phyloP scores from a whole-genome alignment of 2,797 vertebrate species.

The Hybognathus amarus region DNA sequence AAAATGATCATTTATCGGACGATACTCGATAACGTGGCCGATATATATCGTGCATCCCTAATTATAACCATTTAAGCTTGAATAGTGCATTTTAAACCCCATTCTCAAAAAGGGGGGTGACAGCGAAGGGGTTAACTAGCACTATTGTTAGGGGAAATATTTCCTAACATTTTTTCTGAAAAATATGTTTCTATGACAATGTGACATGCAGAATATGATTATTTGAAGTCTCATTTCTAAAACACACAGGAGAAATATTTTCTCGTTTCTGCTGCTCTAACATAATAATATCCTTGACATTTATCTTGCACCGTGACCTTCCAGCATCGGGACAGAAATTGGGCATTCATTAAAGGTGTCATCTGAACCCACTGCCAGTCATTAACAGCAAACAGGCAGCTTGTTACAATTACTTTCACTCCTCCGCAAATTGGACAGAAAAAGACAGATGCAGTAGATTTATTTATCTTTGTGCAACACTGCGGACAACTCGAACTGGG shows the following conservation, averaged over 20 bases:
- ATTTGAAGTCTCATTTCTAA: background rate
- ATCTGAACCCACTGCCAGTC: conserved; percentile 31
- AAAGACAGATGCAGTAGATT: conserved; percentile 5
- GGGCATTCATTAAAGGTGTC: conserved; percentile 39
- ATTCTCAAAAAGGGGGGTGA: too few relatives aligned
- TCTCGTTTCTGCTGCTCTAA: conserved; percentile 42
- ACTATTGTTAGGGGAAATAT: too few relatives aligned
- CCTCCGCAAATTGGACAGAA: conserved; percentile 23
- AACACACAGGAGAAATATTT: conserved; percentile 2
- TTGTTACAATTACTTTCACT: conserved; percentile 41
- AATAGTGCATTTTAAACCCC: too few relatives aligned
- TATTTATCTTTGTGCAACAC: background rate
- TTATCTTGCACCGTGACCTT: conserved; percentile 39
- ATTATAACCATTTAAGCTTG: too few relatives aligned
- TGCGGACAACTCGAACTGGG: background rate
- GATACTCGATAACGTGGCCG: too few relatives aligned
- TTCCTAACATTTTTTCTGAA: background rate
- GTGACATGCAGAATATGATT: background rate
- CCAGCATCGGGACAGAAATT: conserved; percentile 39
- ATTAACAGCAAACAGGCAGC: conserved; percentile 12
- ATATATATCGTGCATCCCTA: too few relatives aligned
- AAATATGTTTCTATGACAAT: background rate
- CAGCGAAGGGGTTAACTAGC: too few relatives aligned
- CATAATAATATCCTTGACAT: conserved; percentile 49
- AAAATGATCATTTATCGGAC: too few relatives aligned